Base-by-base conservation (phyloP, 2,797 vertebrate genomes). In the Helarctos malayanus region DNA sequence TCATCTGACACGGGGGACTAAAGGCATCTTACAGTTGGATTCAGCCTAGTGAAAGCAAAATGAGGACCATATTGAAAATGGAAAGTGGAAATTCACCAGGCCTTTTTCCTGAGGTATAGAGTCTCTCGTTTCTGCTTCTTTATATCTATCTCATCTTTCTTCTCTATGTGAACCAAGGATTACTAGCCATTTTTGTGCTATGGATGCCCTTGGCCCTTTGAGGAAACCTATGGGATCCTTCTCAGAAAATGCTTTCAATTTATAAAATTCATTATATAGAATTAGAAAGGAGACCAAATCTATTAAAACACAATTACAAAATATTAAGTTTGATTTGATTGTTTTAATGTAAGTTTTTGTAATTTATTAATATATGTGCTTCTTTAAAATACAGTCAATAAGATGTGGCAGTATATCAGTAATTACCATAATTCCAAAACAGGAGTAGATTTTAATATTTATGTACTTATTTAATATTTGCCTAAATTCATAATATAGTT, bases 331-430 rank as follows among this genome's bases (percentile, higher is more conserved):
- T 86, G n/a, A 85, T 81, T 63, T 95, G 19, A 85, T 80, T 63
- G 86, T 95, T 56, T 94, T 5, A 32, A 76, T 45, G 54, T 78
- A 82, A 25, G 57, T 14, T 16, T 59, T 79, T 89, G 7, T 2
- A 32, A 49, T 41, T 47, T 52, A 35, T 47, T 78, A 38, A 35
- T 21, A 56, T 68, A 57, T 59, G 9, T n/a, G 12, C 27, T 95
- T 93, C n/a, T 96, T 91, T 83, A 61, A 9, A 89, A 38, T 49
- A 47, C 27, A 96, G 25, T 80, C 45, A 87, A n/a, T 47, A 79
- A 68, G 18, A 86, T 91, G 32, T 54, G 61, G 14, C 1, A 35
- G 5, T 71, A 15, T 79, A 4, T 89, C 47, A 85, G 27, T 35
- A 83, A 61, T 2, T 52, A 54, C 3, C 23, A 56, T 41, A 78